Percentiles rank a stretch among this genome's conserved stretches.
These are phyloP conservation scores for Dinoponera quadriceps DNA, from an alignment of 1,140 invertebrate genomes.

Conservation along the genomic window DNA sequence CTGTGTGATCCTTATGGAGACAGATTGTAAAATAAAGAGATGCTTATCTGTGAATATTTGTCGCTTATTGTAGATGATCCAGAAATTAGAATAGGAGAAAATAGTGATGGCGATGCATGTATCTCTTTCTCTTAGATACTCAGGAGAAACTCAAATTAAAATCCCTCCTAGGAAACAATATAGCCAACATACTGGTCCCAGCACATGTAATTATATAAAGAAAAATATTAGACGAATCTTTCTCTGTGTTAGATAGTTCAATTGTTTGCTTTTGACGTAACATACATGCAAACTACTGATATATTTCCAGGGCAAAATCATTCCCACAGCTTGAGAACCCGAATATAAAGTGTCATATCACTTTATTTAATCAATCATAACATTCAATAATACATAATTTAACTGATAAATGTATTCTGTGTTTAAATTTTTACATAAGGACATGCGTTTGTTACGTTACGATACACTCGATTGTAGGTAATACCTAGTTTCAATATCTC, in stretches of 20 bases:
- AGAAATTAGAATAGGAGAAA: too few relatives aligned
- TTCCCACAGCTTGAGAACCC: slow-evolving; percentile 54
- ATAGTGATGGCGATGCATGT: too few relatives aligned
- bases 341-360: slow-evolving; percentile 82
- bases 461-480: slow-evolving; percentile 84
- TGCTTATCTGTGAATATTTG: too few relatives aligned
- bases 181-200: background rate
- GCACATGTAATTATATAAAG: background rate
- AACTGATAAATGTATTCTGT: slow-evolving; percentile 83
- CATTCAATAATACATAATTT: slow-evolving; percentile 86
- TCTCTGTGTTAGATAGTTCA: too few relatives aligned
- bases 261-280: background rate
- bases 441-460: slow-evolving; percentile 82
- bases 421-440: slow-evolving; percentile 84
- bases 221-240: background rate
- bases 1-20: too few relatives aligned
- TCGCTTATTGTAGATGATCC: too few relatives aligned
- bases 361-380: slow-evolving; percentile 86
- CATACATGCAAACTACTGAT: background rate
- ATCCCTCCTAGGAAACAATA: background rate
- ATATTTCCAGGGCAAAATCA: slow-evolving; percentile 19
- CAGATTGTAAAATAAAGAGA: too few relatives aligned
- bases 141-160: slow-evolving; percentile 2
- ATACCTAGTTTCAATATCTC: slow-evolving; percentile 82
- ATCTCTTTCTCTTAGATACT: background rate